A percentile compares a stretch with the other conserved stretches of the same genome.
These are phyloP conservation scores for Ancistrus triradiatus DNA, from an alignment of 2,113 vertebrate genomes.

Conservation along the genomic window DNA sequence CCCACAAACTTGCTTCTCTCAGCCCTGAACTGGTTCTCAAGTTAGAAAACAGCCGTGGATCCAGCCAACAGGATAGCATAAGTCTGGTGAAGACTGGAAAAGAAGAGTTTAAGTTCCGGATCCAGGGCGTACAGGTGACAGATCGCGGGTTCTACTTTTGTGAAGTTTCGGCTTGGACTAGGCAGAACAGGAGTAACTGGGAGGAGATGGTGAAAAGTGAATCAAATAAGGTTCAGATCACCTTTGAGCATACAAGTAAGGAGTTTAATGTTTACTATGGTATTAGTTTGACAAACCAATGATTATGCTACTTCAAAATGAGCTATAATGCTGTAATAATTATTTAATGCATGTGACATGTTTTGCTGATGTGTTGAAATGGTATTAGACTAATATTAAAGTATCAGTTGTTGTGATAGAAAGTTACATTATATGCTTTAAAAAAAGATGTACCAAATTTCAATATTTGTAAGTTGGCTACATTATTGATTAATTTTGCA, in stretches of 20 bases:
- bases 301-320: background rate
- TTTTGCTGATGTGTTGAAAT: too few relatives aligned
- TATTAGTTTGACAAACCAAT: background rate
- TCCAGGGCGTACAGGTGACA: constrained; percentile 74
- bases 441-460: too few relatives aligned
- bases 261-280: too few relatives aligned
- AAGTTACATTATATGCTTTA: too few relatives aligned
- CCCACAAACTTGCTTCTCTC: constrained; percentile 72
- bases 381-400: too few relatives aligned
- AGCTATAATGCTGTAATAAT: too few relatives aligned
- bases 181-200: constrained; percentile 71
- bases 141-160: constrained; percentile 79
- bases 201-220: constrained; percentile 66
- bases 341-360: too few relatives aligned
- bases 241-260: constrained; percentile 76
- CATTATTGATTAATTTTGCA: too few relatives aligned
- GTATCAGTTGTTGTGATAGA: too few relatives aligned
- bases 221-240: constrained; percentile 77
- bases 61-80: constrained; percentile 61
- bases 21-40: constrained; percentile 71
- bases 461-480: too few relatives aligned
- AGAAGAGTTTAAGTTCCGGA: constrained; percentile 75
- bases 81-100: constrained; percentile 76
- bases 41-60: constrained; percentile 70
- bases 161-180: constrained; percentile 76